Conservation (phyloP, 2,888 invertebrate species). For the Protodeltote pygarga region DNA sequence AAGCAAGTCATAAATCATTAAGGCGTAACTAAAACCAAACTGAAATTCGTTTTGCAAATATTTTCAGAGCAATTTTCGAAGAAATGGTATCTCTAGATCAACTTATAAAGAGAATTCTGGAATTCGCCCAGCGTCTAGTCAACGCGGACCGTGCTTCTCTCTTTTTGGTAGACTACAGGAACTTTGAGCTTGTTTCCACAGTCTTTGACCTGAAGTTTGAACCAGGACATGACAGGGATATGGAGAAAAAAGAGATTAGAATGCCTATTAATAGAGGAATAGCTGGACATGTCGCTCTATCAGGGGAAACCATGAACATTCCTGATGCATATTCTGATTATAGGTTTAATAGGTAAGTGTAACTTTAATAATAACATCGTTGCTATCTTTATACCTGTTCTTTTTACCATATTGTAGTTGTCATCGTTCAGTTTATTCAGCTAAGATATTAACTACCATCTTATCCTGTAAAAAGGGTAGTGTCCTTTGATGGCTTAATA, state of each 20-base stretch:
- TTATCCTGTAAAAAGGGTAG: too few species aligned
- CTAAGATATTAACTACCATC: too few species aligned
- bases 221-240: conserved; percentile 56
- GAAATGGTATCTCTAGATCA: conserved; percentile 95
- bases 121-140: conserved; percentile 93
- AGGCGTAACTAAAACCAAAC: too few species aligned
- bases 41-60: conserved; percentile 8
- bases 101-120: conserved; percentile 93
- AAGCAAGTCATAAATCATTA: too few species aligned
- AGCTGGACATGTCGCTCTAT: conserved; percentile 93
- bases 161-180: conserved; percentile 92
- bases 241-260: conserved; percentile 85
- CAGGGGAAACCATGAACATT: conserved; percentile 93
- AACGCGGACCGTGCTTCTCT: conserved; percentile 94
- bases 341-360: conserved; percentile 88
- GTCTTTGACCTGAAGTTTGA: conserved; percentile 90
- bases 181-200: conserved; percentile 92
- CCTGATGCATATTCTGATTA: conserved; percentile 93
- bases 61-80: conserved; percentile 93
- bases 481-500: too few species aligned
- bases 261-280: conserved; percentile 93
- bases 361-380: too few species aligned
- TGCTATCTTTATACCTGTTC: too few species aligned
- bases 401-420: background rate
- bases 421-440: background rate